Evolutionary conservation across 2,113 vertebrate species (phyloP).

Genomic region (Candoia aspera): DNA sequence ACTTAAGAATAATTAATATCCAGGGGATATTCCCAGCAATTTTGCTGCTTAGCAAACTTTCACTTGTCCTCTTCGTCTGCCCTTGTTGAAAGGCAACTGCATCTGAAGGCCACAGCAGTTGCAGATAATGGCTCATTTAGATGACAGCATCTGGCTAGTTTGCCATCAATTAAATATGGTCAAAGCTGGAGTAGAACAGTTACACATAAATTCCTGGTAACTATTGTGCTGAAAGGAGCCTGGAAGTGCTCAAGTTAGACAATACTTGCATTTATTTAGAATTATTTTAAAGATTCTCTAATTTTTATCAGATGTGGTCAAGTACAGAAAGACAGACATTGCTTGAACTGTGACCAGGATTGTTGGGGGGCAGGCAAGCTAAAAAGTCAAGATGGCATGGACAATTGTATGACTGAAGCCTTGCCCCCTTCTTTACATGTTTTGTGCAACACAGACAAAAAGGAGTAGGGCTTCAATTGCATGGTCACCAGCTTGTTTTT

Average conservation of each 20-base stretch:
- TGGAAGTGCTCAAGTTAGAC: constrained; percentile 35
- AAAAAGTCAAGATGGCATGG: not conserved
- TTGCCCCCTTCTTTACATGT: not conserved
- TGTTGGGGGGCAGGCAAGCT: not conserved
- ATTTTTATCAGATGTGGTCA: constrained; percentile 46
- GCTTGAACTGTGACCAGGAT: not conserved
- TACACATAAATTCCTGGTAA: constrained; percentile 36
- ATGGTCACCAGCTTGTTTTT: not conserved
- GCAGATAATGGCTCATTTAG: constrained; percentile 30
- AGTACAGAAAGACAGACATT: not conserved
- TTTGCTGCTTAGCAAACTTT: constrained; percentile 40
- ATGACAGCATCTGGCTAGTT: constrained; percentile 23
- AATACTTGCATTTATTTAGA: constrained; percentile 45
- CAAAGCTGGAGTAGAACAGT: constrained; percentile 37
- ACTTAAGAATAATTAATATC: constrained; percentile 54
- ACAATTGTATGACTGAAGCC: not conserved
- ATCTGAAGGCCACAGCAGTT: constrained; percentile 38
- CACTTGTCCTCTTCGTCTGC: constrained; percentile 43
- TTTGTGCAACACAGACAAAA: not conserved
- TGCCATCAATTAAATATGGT: constrained; percentile 40
- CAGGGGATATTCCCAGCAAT: constrained; percentile 42
- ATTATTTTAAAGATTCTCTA: constrained; percentile 32
- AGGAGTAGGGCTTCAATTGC: not conserved
- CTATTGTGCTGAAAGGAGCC: constrained; percentile 29
- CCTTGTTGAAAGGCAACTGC: constrained; percentile 35